Conservation (phyloP, 2,888 invertebrate genomes). For the Phalera bucephala region DNA sequence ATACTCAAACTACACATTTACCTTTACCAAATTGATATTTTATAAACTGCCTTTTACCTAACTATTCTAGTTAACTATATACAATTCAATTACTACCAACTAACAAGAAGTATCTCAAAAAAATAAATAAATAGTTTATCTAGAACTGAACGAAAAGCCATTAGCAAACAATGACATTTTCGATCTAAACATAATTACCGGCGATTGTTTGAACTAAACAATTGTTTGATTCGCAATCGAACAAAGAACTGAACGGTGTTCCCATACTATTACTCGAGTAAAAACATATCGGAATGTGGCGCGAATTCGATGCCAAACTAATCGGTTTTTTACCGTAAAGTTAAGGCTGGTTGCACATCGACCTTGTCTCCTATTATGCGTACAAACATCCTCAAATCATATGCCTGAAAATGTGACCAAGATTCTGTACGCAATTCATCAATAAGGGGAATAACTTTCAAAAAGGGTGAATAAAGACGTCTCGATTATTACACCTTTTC, state of each 20-base stretch:
- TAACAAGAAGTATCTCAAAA: not conserved
- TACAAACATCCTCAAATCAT: too few relatives aligned
- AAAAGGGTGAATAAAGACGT: too few relatives aligned
- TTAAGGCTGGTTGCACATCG: not conserved
- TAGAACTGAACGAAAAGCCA: slow-evolving; percentile 23
- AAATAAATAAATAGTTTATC: not conserved
- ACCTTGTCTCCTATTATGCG: too few relatives aligned
- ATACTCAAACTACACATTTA: too few relatives aligned
- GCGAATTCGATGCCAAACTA: slow-evolving; percentile 2
- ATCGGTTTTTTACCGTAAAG: not conserved
- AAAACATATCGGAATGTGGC: not conserved
- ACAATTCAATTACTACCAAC: not conserved
- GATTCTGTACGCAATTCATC: too few relatives aligned
- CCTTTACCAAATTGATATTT: too few relatives aligned
- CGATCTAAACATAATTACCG: slow-evolving; percentile 27
- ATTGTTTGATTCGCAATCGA: slow-evolving; percentile 10
- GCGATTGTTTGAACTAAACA: slow-evolving; percentile 23
- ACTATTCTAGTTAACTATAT: too few relatives aligned
- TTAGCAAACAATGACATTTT: slow-evolving; percentile 24
- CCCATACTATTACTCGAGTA: slow-evolving; percentile 13
- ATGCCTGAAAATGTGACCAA: too few relatives aligned
- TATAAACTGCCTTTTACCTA: too few relatives aligned
- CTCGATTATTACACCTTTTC: too few relatives aligned
- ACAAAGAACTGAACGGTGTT: slow-evolving; percentile 27
- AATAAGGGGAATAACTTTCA: too few relatives aligned